Evolutionary conservation across 2,797 vertebrate genomes (phyloP).

Genomic region (Tinamus major): DNA sequence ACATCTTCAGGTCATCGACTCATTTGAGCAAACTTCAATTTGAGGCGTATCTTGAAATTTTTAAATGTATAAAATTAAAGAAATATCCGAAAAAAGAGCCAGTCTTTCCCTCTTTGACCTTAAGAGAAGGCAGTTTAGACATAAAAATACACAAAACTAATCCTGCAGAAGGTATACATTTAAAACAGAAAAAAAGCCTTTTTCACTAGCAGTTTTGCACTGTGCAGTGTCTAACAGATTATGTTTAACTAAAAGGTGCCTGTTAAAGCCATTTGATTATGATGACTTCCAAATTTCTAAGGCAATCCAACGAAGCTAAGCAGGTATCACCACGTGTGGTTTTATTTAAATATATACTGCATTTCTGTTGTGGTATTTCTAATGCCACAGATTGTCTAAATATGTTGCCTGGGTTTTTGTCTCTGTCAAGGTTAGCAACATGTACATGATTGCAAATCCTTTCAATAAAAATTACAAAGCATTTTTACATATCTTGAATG

Average conservation of each 20-base stretch:
- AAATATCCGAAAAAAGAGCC: slow-evolving; percentile 65
- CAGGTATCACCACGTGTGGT: slow-evolving; percentile 6
- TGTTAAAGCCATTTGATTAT: neutral
- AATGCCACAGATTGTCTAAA: slow-evolving; percentile 19
- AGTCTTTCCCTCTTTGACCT: neutral
- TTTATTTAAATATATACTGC: slow-evolving; percentile 15
- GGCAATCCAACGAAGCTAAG: slow-evolving; percentile 11
- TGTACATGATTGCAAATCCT: slow-evolving; percentile 50
- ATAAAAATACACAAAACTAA: neutral
- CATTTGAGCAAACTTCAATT: slow-evolving; percentile 72
- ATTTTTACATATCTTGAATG: slow-evolving; percentile 74
- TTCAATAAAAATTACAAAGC: slow-evolving; percentile 53
- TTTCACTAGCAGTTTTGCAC: slow-evolving; percentile 61
- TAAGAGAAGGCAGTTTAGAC: neutral
- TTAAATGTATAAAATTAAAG: slow-evolving; percentile 41
- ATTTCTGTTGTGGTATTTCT: slow-evolving; percentile 34
- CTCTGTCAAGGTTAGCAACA: slow-evolving; percentile 66
- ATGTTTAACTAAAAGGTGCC: slow-evolving; percentile 39
- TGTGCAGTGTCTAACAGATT: slow-evolving; percentile 16
- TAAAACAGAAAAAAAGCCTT: neutral
- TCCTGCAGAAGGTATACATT: neutral
- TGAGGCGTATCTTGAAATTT: slow-evolving; percentile 64
- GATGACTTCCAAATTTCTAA: slow-evolving; percentile 14
- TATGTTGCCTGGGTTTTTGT: slow-evolving; percentile 37
- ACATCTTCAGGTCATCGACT: slow-evolving; percentile 80